phyloP scores from a whole-genome alignment of 2,888 invertebrate genomes.

The Hylaea fasciaria region DNA sequence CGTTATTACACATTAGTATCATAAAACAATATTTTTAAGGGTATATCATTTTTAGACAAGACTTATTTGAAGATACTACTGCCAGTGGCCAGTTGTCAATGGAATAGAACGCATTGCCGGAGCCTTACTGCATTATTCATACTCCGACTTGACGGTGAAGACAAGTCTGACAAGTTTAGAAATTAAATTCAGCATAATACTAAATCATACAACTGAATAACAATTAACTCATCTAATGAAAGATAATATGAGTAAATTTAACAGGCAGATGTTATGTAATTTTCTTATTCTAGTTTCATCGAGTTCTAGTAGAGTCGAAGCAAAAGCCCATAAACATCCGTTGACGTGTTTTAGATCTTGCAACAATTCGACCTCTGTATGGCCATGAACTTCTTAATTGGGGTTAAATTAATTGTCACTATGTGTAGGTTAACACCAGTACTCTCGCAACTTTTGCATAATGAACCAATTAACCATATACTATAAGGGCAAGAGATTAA shows the following conservation, averaged over 20 bases:
- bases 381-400: slow-evolving; percentile 59
- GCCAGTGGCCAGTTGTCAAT: slow-evolving; percentile 49
- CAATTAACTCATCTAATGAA: background rate
- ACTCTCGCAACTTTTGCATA: slow-evolving; percentile 50
- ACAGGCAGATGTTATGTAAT: slow-evolving; percentile 2
- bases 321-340: slow-evolving; percentile 18
- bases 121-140: slow-evolving; percentile 55
- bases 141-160: slow-evolving; percentile 42
- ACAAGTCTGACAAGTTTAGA: slow-evolving; percentile 48
- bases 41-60: background rate
- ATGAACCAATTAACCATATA: slow-evolving; percentile 45
- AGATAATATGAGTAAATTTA: slow-evolving; percentile 2
- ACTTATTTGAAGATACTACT: slow-evolving; percentile 30
- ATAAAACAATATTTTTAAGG: background rate
- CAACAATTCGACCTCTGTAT: slow-evolving; percentile 35
- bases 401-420: slow-evolving; percentile 80
- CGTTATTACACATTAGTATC: background rate
- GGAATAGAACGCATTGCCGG: slow-evolving; percentile 49
- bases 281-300: slow-evolving; percentile 1
- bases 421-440: slow-evolving; percentile 59
- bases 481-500: slow-evolving; percentile 26
- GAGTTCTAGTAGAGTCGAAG: slow-evolving; percentile 6
- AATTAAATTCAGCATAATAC: slow-evolving; percentile 34
- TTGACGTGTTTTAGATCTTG: slow-evolving; percentile 15
- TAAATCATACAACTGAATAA: slow-evolving; percentile 11